These are phyloP conservation scores for Pseudomugil tenellus DNA, from an alignment of 2,797 vertebrate species.

Conservation along the genomic window DNA sequence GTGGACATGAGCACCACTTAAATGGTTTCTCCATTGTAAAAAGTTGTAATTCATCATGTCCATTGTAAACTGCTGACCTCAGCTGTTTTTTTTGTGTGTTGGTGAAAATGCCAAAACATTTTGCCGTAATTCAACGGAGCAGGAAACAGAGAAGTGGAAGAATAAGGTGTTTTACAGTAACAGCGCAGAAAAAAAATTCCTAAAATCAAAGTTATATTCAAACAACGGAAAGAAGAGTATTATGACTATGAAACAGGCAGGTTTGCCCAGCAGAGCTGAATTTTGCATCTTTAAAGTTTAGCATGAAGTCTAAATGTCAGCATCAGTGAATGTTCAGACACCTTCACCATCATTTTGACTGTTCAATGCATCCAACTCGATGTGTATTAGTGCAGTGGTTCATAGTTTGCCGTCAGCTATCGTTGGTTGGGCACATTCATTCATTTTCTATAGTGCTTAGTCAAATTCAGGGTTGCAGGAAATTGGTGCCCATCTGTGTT, in stretches of 20 bases:
- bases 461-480: too few species aligned
- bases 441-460: too few species aligned
- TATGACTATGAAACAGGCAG: background rate
- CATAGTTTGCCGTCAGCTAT: background rate
- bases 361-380: too few species aligned
- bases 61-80: background rate
- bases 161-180: background rate
- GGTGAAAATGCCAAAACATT: background rate
- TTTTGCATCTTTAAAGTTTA: background rate
- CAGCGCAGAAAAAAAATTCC: background rate
- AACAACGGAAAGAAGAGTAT: background rate
- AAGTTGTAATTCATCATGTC: too few species aligned
- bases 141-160: background rate
- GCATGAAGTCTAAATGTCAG: too few species aligned
- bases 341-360: background rate
- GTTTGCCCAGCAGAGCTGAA: background rate
- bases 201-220: background rate
- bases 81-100: background rate
- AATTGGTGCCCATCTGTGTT: too few species aligned
- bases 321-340: too few species aligned
- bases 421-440: too few species aligned
- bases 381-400: too few species aligned
- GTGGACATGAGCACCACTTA: background rate
- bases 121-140: background rate
- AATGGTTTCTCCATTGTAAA: background rate